A percentile compares a stretch with the other conserved stretches of the same genome.
Conservation (phyloP, 2,113 vertebrate genomes). For the Thomomys bottae region DNA sequence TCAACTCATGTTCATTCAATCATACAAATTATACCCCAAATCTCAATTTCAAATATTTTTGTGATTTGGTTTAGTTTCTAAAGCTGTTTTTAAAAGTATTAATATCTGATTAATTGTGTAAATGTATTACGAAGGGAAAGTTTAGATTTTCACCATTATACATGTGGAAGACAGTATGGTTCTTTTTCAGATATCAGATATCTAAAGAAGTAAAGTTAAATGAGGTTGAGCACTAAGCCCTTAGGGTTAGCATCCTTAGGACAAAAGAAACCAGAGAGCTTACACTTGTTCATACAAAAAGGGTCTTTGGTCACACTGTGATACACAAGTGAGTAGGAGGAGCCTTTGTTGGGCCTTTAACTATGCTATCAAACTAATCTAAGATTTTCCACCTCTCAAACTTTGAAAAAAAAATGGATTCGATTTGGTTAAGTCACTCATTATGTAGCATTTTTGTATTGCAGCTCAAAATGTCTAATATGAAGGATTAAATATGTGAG, state of each 20-base stretch:
- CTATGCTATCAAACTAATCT: background rate
- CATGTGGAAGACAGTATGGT: background rate
- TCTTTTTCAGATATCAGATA: background rate
- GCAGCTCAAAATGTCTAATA: background rate
- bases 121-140: background rate
- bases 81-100: too few species aligned
- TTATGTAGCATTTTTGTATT: background rate
- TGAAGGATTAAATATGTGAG: background rate
- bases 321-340: background rate
- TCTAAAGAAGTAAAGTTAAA: background rate
- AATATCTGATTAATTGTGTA: too few species aligned
- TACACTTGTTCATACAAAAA: background rate
- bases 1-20: background rate
- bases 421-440: background rate
- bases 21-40: background rate
- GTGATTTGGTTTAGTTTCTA: too few species aligned
- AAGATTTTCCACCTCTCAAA: background rate
- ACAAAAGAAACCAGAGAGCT: background rate
- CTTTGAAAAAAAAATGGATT: background rate
- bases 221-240: background rate
- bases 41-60: background rate
- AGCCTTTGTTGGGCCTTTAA: background rate
- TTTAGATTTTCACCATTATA: background rate
- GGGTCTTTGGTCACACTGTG: background rate
- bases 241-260: background rate